phyloP scores from a whole-genome alignment of 2,113 vertebrate genomes.

The Tetrao urogallus region DNA sequence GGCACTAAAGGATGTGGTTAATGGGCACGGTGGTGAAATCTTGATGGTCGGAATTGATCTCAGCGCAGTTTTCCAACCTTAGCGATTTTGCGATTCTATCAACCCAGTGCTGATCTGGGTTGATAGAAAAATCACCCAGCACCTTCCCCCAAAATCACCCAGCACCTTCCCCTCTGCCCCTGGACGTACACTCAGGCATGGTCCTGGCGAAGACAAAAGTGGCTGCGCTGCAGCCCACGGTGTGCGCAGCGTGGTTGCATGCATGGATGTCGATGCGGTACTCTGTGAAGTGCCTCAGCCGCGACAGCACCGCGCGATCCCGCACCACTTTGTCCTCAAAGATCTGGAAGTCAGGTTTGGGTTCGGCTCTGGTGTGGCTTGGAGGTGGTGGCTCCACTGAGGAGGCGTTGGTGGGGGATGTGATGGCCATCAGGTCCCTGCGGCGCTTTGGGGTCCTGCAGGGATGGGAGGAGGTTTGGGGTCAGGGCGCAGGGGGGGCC shows the following conservation, averaged over 20 bases:
- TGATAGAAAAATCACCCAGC: not conserved
- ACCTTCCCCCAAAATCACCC: not conserved
- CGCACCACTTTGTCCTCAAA: constrained; percentile 83
- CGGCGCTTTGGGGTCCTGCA: constrained; percentile 51
- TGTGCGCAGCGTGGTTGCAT: constrained; percentile 83
- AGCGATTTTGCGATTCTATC: not conserved
- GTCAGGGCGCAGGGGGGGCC: fast-evolving
- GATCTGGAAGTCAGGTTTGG: constrained; percentile 70
- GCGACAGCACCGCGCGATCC: constrained; percentile 73
- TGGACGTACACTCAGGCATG: constrained; percentile 76
- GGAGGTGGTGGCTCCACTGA: fast-evolving
- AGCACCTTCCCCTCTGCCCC: not conserved
- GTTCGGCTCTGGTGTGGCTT: fast-evolving
- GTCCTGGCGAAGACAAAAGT: constrained; percentile 85
- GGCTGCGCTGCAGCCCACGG: constrained; percentile 82
- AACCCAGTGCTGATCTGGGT: fast-evolving
- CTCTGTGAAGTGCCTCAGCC: constrained; percentile 82
- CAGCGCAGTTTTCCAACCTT: not conserved
- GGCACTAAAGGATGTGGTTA: not conserved
- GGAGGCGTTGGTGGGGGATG: not conserved
- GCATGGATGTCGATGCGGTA: constrained; percentile 86
- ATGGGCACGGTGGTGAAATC: too few species aligned
- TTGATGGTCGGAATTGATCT: not conserved
- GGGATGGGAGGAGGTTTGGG: not conserved
- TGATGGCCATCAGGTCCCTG: constrained; percentile 16